Base-by-base conservation (phyloP, 2,113 vertebrate species). In the Megaceryle torquata region DNA sequence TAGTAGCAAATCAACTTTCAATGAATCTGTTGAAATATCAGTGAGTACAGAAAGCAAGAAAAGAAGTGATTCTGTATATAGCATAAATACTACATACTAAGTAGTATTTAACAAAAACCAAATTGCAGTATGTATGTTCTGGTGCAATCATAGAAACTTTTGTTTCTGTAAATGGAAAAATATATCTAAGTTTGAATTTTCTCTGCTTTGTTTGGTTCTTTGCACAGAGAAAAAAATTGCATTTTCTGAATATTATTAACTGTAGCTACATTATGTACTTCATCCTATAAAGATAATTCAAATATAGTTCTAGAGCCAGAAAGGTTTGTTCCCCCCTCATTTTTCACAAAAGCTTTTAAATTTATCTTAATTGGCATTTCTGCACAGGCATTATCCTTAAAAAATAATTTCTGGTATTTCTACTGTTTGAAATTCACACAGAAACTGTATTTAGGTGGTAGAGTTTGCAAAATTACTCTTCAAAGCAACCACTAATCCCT, bases 111-210 rank as follows among this genome's bases (percentile, higher is more conserved):
- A 60, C 5, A 91, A 37, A 37, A 37, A 37, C 46, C 2, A 59
- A 70, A 82, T 5, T 15, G 12, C 41, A 78, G 2, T 48, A 74
- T 13, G 1, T 16, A 29, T 16, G 10, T 48, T 75, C 54, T 53
- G 9, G 12, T 46, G 17, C 28, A 72, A 68, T 13, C 5, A 44
- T 0, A 57, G 37, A 37, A 54, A 43, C 0, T 1, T 18, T 69
- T 80, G 15, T 22, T n/a, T 74, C 68, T 76, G 4, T 31, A 48
- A 37, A 82, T 12, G 20, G 35, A 86, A 92, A 67, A 57, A 41
- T 41, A 41, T 41, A 93, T 4, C 3, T 3, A 59, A 50, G 13
- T 37, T 56, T 82, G 29, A 77, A 12, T 10, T 83, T 92, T 50
- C 13, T 48, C 41, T 35, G 21, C 39, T 83, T 71, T 63, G 9